Base-by-base conservation (phyloP, 1,140 invertebrate species). In the Pantala flavescens region DNA sequence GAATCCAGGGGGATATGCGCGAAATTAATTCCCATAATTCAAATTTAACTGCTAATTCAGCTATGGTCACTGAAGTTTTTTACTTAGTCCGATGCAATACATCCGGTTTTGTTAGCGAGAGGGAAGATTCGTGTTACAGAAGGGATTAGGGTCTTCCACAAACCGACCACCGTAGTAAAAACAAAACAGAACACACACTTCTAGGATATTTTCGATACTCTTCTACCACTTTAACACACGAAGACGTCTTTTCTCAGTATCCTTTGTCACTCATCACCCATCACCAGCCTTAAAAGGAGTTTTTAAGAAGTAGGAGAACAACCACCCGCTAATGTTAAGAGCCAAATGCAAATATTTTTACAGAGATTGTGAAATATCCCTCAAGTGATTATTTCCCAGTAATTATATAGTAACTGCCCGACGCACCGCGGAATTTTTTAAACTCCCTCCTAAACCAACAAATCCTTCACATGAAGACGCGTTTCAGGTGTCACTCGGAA, bases 311-410 rank as follows among this genome's bases (percentile, higher is more conserved):
- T 63, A 63, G 49, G 49, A 19, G 49, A 21, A 19, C 14, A 21
- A 12, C 3, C 14, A 63, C 49, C 49, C 49, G 16, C 49, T 7
- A 63, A 3, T 63, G 49, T 63, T 63, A 63, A 21, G n/a, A 21
- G 28, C 28, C 28, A 36, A 36, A 2, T 5, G 28, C 28, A 36
- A 36, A 5, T 36, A 5, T 36, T 36, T 36, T 36, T 36, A 36
- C 28, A 36, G 28, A 36, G 28, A 36, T 36, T 5, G 49, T 16
- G 49, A 63, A 63, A 63, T 63, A 21, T 63, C 49, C 12, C 49
- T 63, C 49, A 63, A 63, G 28, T 36, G n/a, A 63, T 63, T 63
- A 63, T 63, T 63, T 63, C n/a, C 28, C 49, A 63, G 49, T 63
- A 63, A 63, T 19, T 7, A 63, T 7, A 63, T 63, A 16, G 14